Evolutionary conservation across 2,888 invertebrate genomes (phyloP).

Genomic region (Ceramica pisi): DNA sequence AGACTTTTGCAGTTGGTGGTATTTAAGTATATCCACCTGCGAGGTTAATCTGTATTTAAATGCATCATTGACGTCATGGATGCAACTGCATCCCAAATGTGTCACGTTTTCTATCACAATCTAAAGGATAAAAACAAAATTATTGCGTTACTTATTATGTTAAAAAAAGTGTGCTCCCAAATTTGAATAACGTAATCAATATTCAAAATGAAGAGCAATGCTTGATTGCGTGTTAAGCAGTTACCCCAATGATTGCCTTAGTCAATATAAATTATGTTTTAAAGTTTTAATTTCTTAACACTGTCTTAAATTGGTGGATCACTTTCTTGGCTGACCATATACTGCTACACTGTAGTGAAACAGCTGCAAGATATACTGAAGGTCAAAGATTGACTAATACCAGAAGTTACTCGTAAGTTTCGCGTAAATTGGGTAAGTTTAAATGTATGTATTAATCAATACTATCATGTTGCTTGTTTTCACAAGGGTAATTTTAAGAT

Average conservation of each 20-base stretch:
- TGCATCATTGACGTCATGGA: neutral
- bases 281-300: too few relatives aligned
- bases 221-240: neutral
- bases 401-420: constrained; percentile 1
- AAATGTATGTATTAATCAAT: neutral
- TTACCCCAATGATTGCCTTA: neutral
- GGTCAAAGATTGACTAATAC: neutral
- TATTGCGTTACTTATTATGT: too few relatives aligned
- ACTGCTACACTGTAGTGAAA: constrained; percentile 14
- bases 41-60: too few relatives aligned
- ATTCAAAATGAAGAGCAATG: neutral
- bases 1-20: too few relatives aligned
- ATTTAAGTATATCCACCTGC: too few relatives aligned
- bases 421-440: constrained; percentile 11
- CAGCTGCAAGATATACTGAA: neutral
- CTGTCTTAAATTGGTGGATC: neutral
- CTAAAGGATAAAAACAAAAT: too few relatives aligned
- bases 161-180: neutral
- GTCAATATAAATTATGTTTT: neutral
- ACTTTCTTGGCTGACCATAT: constrained; percentile 13
- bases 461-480: constrained; percentile 11
- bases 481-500: neutral
- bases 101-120: too few relatives aligned
- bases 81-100: neutral
- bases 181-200: neutral